Evolutionary conservation across 2,797 vertebrate species (phyloP).

Genomic region (Onychomys leucogaster): DNA sequence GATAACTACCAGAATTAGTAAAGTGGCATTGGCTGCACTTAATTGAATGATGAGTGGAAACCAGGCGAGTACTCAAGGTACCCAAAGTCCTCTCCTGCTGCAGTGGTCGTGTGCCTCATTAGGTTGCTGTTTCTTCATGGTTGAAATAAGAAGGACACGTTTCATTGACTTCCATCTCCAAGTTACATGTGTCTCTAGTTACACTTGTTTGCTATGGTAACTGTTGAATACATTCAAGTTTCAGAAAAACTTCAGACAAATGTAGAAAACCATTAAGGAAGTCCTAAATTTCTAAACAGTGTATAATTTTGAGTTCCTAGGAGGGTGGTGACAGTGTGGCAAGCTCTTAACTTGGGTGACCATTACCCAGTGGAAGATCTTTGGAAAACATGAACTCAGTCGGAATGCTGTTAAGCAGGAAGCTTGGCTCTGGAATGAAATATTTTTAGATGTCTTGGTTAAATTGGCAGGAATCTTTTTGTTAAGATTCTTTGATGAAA

Average conservation of each 20-base stretch:
- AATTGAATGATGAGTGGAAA: not conserved
- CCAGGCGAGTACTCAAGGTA: not conserved
- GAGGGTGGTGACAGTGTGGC: not conserved
- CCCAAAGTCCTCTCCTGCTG: fast-evolving
- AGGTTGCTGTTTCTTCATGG: not conserved
- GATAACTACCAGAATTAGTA: not conserved
- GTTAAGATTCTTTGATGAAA: conserved; percentile 72
- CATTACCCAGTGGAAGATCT: not conserved
- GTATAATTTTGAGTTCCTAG: not conserved
- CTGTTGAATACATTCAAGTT: conserved; percentile 6
- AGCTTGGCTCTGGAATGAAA: conserved; percentile 68
- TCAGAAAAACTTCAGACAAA: not conserved
- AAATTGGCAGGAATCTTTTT: conserved; percentile 78
- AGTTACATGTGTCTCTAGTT: not conserved
- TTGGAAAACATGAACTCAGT: conserved; percentile 59
- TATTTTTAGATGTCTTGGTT: conserved; percentile 79
- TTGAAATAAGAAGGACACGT: not conserved
- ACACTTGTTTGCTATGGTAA: not conserved
- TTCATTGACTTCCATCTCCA: conserved; percentile 9
- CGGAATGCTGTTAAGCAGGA: conserved; percentile 69
- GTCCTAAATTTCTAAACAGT: not conserved
- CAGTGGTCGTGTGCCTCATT: not conserved
- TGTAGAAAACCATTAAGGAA: not conserved
- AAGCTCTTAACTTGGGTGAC: not conserved
- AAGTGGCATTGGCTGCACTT: not conserved